Conservation (phyloP, 2,113 vertebrate species). For the Rhea americana region DNA sequence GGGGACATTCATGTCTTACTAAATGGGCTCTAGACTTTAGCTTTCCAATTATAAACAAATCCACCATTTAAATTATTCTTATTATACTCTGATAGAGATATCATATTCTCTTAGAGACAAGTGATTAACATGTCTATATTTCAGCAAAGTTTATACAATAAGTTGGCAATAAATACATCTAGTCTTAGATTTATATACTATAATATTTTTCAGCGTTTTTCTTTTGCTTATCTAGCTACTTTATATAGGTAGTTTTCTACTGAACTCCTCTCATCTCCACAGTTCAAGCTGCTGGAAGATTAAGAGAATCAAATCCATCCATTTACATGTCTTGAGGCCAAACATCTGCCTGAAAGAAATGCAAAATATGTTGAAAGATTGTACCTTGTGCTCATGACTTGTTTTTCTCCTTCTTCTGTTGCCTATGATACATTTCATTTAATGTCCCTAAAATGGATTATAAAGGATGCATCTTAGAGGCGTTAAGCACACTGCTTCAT, state of each 20-base stretch:
- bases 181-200: not conserved
- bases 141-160: not conserved
- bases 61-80: not conserved
- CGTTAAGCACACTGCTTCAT: not conserved
- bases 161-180: not conserved
- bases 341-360: slow-evolving; percentile 22
- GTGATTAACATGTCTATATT: not conserved
- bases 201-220: not conserved
- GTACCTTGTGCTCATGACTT: not conserved
- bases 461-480: not conserved
- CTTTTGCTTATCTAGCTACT: not conserved
- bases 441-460: not conserved
- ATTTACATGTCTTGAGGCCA: slow-evolving; percentile 46
- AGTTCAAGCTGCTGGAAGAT: not conserved
- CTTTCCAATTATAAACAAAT: not conserved
- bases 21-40: not conserved
- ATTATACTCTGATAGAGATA: not conserved
- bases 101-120: not conserved
- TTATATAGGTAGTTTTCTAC: not conserved
- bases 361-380: slow-evolving; percentile 16
- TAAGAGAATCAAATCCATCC: slow-evolving; percentile 6
- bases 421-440: not conserved
- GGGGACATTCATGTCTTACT: not conserved
- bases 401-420: not conserved
- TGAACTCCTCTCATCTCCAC: not conserved